Conservation (phyloP, 2,113 vertebrate genomes). For the Machaerirhynchus nigripectus region DNA sequence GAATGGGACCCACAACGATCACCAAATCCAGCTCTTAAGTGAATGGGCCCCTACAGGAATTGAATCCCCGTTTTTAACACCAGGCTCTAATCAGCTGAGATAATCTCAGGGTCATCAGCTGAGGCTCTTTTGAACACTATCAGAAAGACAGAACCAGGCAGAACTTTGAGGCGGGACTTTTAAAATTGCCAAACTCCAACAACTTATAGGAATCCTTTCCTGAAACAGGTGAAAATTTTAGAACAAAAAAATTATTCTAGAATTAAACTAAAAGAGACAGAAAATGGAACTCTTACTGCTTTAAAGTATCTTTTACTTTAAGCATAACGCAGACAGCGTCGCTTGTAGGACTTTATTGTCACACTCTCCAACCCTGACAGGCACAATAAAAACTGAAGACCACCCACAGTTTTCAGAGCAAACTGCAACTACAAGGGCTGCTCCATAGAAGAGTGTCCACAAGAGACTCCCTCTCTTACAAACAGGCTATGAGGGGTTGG, state of each 20-base stretch:
- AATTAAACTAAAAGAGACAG: not conserved
- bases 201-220: not conserved
- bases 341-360: not conserved
- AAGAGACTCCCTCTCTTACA: not conserved
- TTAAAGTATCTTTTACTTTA: not conserved
- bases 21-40: not conserved
- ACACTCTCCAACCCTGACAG: not conserved
- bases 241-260: not conserved
- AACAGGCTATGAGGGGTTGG: fast-evolving
- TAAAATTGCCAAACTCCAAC: not conserved
- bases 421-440: not conserved
- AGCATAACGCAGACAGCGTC: not conserved
- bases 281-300: not conserved
- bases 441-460: not conserved
- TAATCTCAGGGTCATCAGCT: not conserved
- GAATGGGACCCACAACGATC: not conserved
- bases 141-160: not conserved
- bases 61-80: not conserved
- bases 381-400: slow-evolving; percentile 1
- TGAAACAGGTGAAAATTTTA: not conserved
- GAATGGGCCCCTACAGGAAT: not conserved
- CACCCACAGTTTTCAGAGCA: not conserved
- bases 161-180: not conserved
- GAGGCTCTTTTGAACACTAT: not conserved
- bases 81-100: not conserved